Evolutionary conservation across 2,797 vertebrate species (phyloP), one percentile per base, ranked within the genome.

Genomic region (Prionace glauca): DNA sequence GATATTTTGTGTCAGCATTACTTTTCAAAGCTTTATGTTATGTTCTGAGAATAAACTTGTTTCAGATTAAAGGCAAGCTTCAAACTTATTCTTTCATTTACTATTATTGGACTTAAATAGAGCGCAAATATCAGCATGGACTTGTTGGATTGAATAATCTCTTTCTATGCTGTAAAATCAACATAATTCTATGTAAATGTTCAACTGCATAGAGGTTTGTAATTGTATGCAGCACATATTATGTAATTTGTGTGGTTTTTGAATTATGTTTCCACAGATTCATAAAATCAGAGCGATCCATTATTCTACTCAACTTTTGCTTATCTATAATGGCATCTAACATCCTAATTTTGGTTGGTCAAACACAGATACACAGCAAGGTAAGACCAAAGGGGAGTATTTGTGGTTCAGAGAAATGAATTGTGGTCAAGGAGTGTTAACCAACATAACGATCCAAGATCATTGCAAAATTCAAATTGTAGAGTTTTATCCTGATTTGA

Each of bases 261-360:
- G 18, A 50, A 77, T 95, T 56, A 72, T 95, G 93, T 95, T 95
- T 95, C 0, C 0, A 95, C 96, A 99, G 99, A 97, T 99, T 99
- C 96, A 99, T 99, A 96, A 99, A 99, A 69, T 99, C 99, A 0
- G 99, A 99, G 97, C 98, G 99, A 96, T 99, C 99, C 96, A 99
- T 99, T 97, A 99, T 99, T 97, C 97, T 99, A 96, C 98, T 99
- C 97, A 99, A 99, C 96, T 99, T 99, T 96, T 99, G 99, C 96
- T 96, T 99, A 97, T 99, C 99, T 97, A 99, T 99, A 97, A 97
- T 99, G 98, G 99, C 99, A 95, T 99, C 99, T 97, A 99, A 99
- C 95, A 96, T 99, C 97, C 97, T 99, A 97, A 99, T 99, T 97
- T 97, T 99, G 79, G 99, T 99, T 96, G 99, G 99, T 97, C 99